These are phyloP conservation scores for Oncorhynchus nerka DNA, from an alignment of 2,113 vertebrate species.

Conservation along the genomic window DNA sequence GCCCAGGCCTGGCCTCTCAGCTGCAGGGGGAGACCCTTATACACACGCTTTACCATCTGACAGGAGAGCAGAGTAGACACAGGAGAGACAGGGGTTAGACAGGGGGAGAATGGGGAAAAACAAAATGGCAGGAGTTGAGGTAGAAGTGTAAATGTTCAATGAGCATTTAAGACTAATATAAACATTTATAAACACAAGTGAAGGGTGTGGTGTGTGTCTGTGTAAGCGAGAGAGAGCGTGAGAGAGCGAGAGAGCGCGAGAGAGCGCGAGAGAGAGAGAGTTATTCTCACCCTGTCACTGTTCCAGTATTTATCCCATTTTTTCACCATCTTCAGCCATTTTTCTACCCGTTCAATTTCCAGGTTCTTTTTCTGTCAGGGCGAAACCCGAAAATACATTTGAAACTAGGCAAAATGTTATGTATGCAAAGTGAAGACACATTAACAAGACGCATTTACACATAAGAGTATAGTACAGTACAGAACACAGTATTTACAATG, in stretches of 20 bases:
- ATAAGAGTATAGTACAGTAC: too few relatives aligned
- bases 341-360: slow-evolving; percentile 81
- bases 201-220: background rate
- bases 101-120: background rate
- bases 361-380: slow-evolving; percentile 77
- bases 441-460: too few relatives aligned
- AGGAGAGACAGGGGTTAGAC: background rate
- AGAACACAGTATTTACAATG: too few relatives aligned
- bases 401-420: background rate
- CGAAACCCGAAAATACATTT: background rate
- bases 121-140: background rate
- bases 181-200: too few relatives aligned
- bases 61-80: background rate
- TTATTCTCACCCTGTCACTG: slow-evolving; percentile 78
- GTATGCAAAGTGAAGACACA: background rate
- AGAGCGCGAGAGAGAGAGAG: too few relatives aligned
- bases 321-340: slow-evolving; percentile 90
- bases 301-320: slow-evolving; percentile 86
- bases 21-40: slow-evolving; percentile 88
- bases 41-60: slow-evolving; percentile 88
- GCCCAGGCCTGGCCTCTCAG: slow-evolving; percentile 88
- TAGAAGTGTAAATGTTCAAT: slow-evolving; percentile 10
- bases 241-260: too few relatives aligned
- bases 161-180: background rate
- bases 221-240: too few relatives aligned